phyloP scores from a whole-genome alignment of 2,888 invertebrate species.

The Diaphora mendica region DNA sequence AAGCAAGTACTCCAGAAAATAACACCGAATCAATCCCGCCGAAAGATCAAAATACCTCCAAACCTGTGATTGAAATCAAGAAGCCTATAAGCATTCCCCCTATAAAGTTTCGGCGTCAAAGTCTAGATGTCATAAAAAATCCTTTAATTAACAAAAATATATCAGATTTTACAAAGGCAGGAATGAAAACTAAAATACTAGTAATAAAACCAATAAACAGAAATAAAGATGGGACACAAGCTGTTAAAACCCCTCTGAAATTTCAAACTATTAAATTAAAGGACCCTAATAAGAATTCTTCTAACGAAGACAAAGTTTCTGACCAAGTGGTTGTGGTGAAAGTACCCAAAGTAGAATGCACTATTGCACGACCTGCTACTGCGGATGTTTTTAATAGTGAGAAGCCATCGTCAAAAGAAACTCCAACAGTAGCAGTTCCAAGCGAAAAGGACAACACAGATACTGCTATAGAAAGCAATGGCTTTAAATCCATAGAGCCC shows the following conservation, averaged over 20 bases:
- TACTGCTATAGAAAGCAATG: constrained; percentile 19
- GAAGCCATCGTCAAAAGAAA: constrained; percentile 20
- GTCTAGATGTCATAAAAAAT: constrained; percentile 78
- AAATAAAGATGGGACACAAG: constrained; percentile 67
- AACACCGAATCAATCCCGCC: constrained; percentile 9
- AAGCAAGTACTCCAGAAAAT: constrained; percentile 24
- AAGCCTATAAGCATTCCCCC: constrained; percentile 67
- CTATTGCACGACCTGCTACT: constrained; percentile 50
- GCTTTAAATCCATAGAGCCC: constrained; percentile 5
- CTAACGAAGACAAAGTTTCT: constrained; percentile 64
- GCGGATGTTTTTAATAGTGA: constrained; percentile 42
- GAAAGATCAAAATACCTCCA: constrained; percentile 39
- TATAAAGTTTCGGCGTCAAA: constrained; percentile 74
- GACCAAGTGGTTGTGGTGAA: constrained; percentile 79
- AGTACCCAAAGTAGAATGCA: constrained; percentile 75
- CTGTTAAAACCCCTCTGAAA: constrained; percentile 68
- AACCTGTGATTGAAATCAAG: constrained; percentile 41
- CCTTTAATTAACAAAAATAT: constrained; percentile 79
- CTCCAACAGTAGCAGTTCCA: constrained; percentile 12
- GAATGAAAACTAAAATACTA: constrained; percentile 81
- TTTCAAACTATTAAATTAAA: constrained; percentile 90
- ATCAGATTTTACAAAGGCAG: constrained; percentile 76
- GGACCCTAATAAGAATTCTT: constrained; percentile 67
- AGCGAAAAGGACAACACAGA: constrained; percentile 23
- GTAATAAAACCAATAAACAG: constrained; percentile 81